phyloP scores from a whole-genome alignment of 2,888 invertebrate genomes.

The Habrosyne pyritoides region DNA sequence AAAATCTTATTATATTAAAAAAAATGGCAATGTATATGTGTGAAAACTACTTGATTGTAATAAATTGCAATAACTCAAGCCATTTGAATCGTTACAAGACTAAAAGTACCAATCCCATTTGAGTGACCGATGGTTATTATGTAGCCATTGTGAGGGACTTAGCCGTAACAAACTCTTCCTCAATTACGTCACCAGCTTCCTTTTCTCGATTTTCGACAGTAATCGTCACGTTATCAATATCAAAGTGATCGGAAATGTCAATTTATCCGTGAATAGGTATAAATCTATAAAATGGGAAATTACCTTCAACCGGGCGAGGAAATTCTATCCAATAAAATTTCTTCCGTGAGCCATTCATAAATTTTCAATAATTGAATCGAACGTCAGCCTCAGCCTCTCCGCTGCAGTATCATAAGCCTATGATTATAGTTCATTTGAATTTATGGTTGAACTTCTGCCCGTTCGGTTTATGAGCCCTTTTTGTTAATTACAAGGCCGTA shows the following conservation, averaged over 20 bases:
- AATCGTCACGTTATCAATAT: slow-evolving; percentile 46
- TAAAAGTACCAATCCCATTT: not conserved
- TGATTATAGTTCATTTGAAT: slow-evolving; percentile 62
- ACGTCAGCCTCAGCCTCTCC: slow-evolving; percentile 59
- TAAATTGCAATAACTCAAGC: too few relatives aligned
- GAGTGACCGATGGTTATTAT: slow-evolving; percentile 12
- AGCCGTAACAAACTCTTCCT: slow-evolving; percentile 40
- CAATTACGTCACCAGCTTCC: slow-evolving; percentile 40
- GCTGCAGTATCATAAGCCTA: slow-evolving; percentile 61
- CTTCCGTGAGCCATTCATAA: slow-evolving; percentile 69
- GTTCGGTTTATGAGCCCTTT: slow-evolving; percentile 47
- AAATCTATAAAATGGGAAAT: slow-evolving; percentile 67
- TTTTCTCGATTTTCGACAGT: slow-evolving; percentile 38
- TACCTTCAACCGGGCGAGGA: slow-evolving; percentile 56
- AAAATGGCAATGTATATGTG: too few relatives aligned
- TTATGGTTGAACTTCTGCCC: slow-evolving; percentile 37
- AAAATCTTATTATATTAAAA: too few relatives aligned
- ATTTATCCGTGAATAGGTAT: slow-evolving; percentile 53
- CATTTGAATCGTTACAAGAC: too few relatives aligned
- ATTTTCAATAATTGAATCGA: slow-evolving; percentile 76
- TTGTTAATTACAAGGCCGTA: slow-evolving; percentile 56
- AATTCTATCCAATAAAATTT: slow-evolving; percentile 72
- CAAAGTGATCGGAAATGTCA: slow-evolving; percentile 49
- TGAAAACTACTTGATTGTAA: too few relatives aligned
- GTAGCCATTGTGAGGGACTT: slow-evolving; percentile 26